Base-by-base conservation (phyloP, 2,113 vertebrate genomes). In the Macaca mulatta region DNA sequence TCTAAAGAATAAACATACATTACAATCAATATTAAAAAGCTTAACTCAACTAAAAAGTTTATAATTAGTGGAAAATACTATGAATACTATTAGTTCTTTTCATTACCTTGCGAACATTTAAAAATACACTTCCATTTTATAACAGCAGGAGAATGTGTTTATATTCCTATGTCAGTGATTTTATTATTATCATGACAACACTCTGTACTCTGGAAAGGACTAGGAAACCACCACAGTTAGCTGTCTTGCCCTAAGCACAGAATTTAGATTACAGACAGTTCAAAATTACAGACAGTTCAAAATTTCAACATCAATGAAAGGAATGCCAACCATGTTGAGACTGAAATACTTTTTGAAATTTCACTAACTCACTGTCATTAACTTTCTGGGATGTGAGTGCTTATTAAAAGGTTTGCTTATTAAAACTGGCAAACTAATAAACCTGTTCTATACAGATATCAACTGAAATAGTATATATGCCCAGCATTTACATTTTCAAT, bases 291-390 rank as follows among this genome's bases (percentile, higher is more conserved):
- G 96, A 95, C 2, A 57, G 93, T 95, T 98, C 97, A 98, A 98
- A 99, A 99, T 98, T 98, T 99, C 99, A 99, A 98, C 98, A 99
- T 98, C 99, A 98, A 98, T 96, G 98, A 98, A 98, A 98, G 98
- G 99, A 99, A 99, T 99, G 99, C 97, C 97, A 98, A 98, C 99
- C 98, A 99, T 98, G 99, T 0, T 97, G 93, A 98, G 98, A 97
- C 98, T 98, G 98, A 95, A 96, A 96, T 97, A 98, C 92, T 98
- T 98, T 99, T 98, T 99, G 98, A 99, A 99, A 99, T 93, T 97
- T 98, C 96, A 74, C 88, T 98, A 98, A 99, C 97, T 95, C 96
- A 98, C 98, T 99, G 98, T 99, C 97, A 98, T 98, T 98, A 98
- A 98, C 98, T 98, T 98, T 98, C 98, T 97, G 97, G 97, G 97